Conservation (phyloP, 2,888 invertebrate species). For the Teleiodes luculella region DNA sequence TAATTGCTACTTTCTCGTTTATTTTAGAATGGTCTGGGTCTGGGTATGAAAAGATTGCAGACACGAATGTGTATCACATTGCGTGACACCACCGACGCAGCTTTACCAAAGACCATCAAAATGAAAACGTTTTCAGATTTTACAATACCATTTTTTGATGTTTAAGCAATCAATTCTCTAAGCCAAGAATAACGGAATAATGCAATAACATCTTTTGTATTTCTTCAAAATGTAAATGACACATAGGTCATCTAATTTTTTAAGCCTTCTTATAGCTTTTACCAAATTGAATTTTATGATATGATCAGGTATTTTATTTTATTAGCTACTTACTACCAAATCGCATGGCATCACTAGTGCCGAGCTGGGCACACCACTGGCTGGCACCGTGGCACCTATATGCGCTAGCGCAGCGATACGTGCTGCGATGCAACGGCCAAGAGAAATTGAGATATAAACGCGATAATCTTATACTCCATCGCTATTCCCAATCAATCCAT, state of each 20-base stretch:
- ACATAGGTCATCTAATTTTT: no score
- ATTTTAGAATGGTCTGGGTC: slow-evolving; percentile 41
- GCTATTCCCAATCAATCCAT: slow-evolving; percentile 36
- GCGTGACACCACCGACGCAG: slow-evolving; percentile 36
- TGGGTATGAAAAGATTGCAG: slow-evolving; percentile 36
- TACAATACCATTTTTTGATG: no score
- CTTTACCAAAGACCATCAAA: slow-evolving; percentile 1
- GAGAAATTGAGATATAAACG: slow-evolving; percentile 43
- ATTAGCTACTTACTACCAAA: no score
- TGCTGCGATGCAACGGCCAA: slow-evolving; percentile 24
- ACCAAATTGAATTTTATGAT: no score
- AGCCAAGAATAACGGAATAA: no score
- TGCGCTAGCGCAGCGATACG: slow-evolving; percentile 14
- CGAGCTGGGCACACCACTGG: slow-evolving; percentile 14
- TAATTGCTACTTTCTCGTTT: slow-evolving; percentile 44
- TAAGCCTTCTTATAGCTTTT: no score
- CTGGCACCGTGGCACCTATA: background rate
- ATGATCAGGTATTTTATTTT: no score
- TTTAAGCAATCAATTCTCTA: no score
- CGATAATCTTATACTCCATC: slow-evolving; percentile 38
- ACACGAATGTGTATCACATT: slow-evolving; percentile 16
- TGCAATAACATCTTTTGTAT: no score
- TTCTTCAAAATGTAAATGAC: no score
- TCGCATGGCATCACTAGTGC: no score
- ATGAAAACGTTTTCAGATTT: no score